phyloP scores from a whole-genome alignment of 2,113 vertebrate species.

The Mastomys natalensis region DNA sequence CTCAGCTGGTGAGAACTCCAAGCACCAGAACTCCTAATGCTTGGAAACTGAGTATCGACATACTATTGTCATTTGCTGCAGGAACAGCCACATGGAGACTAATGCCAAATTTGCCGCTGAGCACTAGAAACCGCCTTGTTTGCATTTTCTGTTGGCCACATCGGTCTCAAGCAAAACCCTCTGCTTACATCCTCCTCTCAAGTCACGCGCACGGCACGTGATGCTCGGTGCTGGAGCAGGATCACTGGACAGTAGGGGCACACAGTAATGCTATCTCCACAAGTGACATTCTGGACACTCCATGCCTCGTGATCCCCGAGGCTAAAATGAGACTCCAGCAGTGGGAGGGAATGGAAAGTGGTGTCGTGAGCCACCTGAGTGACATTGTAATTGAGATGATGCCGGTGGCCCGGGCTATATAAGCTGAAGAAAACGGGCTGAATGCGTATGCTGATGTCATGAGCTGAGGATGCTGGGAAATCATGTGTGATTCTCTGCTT shows the following conservation, averaged over 20 bases:
- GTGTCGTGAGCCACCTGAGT: background rate
- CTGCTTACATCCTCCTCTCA: background rate
- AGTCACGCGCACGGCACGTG: background rate
- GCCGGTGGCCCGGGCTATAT: background rate
- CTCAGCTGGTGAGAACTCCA: background rate
- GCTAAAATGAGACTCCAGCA: slow-evolving; percentile 66
- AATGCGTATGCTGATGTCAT: background rate
- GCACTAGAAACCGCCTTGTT: background rate
- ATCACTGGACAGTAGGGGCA: background rate
- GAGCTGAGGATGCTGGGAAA: background rate
- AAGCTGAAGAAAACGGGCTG: background rate
- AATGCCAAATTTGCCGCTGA: background rate
- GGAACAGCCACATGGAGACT: background rate
- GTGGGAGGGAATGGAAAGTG: slow-evolving; percentile 62
- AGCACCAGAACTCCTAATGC: background rate
- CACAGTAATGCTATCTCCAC: background rate
- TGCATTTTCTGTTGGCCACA: background rate
- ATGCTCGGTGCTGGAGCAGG: background rate
- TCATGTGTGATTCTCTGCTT: background rate
- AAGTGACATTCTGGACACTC: slow-evolving; percentile 29
- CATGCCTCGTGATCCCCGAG: background rate
- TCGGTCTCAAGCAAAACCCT: background rate
- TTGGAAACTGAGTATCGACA: background rate
- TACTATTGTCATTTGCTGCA: background rate
- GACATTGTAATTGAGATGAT: background rate